These are phyloP conservation scores for Papilio dardanus DNA, from an alignment of 1,140 invertebrate species.

Conservation along the genomic window DNA sequence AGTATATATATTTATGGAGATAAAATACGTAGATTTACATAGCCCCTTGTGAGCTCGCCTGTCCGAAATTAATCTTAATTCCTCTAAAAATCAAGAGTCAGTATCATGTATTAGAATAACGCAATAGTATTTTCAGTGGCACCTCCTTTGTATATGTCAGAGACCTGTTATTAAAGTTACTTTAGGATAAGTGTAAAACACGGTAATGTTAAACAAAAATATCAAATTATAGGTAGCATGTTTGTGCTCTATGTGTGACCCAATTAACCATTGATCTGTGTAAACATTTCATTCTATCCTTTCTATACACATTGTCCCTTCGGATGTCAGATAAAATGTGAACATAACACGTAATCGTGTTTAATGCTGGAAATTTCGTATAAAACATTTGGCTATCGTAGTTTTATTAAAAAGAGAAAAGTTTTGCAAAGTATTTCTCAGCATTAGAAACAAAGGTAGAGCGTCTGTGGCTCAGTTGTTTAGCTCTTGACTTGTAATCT, in stretches of 20 bases:
- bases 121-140: not conserved
- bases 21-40: too few species aligned
- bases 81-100: too few species aligned
- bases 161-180: too few species aligned
- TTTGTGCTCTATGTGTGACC: not conserved
- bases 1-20: too few species aligned
- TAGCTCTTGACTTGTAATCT: too few species aligned
- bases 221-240: not conserved
- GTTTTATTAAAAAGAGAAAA: too few species aligned
- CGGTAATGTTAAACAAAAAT: not conserved
- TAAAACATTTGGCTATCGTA: not conserved
- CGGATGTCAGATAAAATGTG: not conserved
- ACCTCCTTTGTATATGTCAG: not conserved
- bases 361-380: not conserved
- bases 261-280: conserved; percentile 5
- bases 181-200: too few species aligned
- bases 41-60: too few species aligned
- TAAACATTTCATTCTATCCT: not conserved
- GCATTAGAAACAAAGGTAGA: too few species aligned
- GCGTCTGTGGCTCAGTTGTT: too few species aligned
- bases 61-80: too few species aligned
- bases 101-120: not conserved
- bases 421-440: too few species aligned
- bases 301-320: not conserved
- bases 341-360: not conserved